Base-by-base conservation (phyloP, 2,797 vertebrate species). In the Amazona ochrocephala region DNA sequence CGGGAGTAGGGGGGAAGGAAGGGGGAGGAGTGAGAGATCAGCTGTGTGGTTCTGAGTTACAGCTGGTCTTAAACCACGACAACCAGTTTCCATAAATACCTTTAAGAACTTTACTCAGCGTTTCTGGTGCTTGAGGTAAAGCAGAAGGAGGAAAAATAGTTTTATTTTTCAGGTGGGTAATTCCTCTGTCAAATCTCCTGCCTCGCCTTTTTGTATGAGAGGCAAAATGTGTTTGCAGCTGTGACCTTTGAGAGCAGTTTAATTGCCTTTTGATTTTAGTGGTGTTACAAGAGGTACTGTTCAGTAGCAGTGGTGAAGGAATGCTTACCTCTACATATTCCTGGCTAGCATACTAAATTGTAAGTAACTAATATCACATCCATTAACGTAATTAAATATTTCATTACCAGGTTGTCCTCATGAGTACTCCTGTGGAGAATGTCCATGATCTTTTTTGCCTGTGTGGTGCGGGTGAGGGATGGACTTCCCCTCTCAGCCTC, bases 401-500 rank as follows among this genome's bases (percentile, higher is more conserved):
- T 88, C 8, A 2, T 81, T 93, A 89, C n/a, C 95, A 99, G 99
- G 95, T 95, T 97, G 97, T 97, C 97, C 98, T 97, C 98, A 98
- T 98, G 98, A 98, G 93, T 98, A 90, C 97, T 96, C 87, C 80
- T 39, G 96, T 45, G 96, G 98, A 99, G 98, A 97, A 99, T 99
- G 99, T 98, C 99, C 98, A 98, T 99, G 99, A 99, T 99, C 98
- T 97, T 99, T 92, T 99, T 99, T 90, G 99, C 99, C 94, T 99
- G 99, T 5, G 98, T 99, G 97, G 99, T 99, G 93, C 98, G 99
- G 96, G 98, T 99, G 97, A 98, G 98, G 98, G 99, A 99, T 96
- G 99, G 99, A 86, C 98, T 99, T 95, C 99, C 99, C 41, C 98
- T 99, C 94, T 99, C 99, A 5, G 99, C 99, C 80, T 99, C 99